Conservation (phyloP, 1,140 invertebrate genomes). For the Diorhabda elongata region DNA sequence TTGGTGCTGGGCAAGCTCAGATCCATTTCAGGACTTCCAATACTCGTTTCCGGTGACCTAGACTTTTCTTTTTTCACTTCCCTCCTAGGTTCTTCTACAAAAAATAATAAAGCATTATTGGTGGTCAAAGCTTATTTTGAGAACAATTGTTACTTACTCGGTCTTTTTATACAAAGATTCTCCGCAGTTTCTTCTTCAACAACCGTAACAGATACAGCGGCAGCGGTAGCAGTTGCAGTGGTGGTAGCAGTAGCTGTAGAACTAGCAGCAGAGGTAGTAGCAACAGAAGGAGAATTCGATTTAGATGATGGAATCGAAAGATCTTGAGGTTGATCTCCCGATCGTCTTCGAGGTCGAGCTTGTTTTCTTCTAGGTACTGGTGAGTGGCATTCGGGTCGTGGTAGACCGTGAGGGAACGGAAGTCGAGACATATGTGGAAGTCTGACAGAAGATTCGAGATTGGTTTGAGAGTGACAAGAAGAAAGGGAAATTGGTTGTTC, state of each 20-base stretch:
- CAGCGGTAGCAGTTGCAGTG: too few relatives aligned
- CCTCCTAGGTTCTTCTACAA: conserved; percentile 30
- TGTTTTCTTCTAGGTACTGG: conserved; percentile 74
- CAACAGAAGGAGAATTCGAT: conserved; percentile 28
- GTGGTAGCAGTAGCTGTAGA: too few relatives aligned
- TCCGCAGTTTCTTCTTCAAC: conserved; percentile 43
- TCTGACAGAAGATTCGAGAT: conserved; percentile 41
- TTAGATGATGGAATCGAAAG: conserved; percentile 38
- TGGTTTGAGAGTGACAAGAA: conserved; percentile 27
- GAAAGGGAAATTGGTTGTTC: conserved; percentile 33
- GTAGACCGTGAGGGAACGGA: conserved; percentile 48
- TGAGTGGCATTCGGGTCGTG: conserved; percentile 55
- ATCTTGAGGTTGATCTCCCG: conserved; percentile 70
- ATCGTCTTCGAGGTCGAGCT: conserved; percentile 73
- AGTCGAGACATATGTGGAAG: conserved; percentile 52
- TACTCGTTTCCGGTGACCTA: conserved; percentile 43
- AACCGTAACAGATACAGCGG: too few relatives aligned
- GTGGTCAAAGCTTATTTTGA: too few relatives aligned
- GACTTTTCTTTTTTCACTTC: conserved; percentile 28
- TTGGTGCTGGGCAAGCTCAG: conserved; percentile 44
- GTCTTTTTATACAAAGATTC: conserved; percentile 52
- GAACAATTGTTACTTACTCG: neutral
- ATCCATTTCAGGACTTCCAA: conserved; percentile 50
- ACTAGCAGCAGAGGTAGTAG: too few relatives aligned
- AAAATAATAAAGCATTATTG: neutral